These are phyloP conservation scores for Tetranychus cinnabarinus DNA, from an alignment of 1,140 invertebrate species.

Conservation along the genomic window DNA sequence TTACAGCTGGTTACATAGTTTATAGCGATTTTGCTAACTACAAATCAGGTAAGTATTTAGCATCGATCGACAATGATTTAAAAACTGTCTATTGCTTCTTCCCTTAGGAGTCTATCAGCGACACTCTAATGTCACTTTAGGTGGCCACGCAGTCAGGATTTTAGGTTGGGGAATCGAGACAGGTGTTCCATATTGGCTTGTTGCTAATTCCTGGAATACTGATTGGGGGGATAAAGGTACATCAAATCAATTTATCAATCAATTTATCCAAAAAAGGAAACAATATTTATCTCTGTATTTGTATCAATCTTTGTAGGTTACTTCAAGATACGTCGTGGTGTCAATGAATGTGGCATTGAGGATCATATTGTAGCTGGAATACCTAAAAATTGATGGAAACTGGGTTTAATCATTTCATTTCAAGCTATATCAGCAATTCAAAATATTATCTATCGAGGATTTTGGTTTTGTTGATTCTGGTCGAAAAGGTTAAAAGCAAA, in stretches of 20 bases:
- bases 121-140: constrained; percentile 35
- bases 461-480: too few relatives aligned
- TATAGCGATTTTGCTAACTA: constrained; percentile 29
- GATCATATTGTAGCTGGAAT: constrained; percentile 45
- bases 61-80: too few relatives aligned
- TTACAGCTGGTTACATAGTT: constrained; percentile 28
- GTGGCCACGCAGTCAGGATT: neutral
- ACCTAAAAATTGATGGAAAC: constrained; percentile 23
- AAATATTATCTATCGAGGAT: too few relatives aligned
- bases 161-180: constrained; percentile 20
- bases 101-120: constrained; percentile 56
- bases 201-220: constrained; percentile 18
- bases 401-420: neutral
- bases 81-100: neutral
- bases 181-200: constrained; percentile 21
- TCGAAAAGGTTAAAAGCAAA: too few relatives aligned
- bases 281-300: neutral
- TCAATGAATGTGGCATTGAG: constrained; percentile 64
- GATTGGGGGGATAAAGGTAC: neutral
- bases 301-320: neutral
- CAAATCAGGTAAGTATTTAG: constrained; percentile 28
- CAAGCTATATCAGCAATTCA: too few relatives aligned
- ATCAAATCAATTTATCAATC: constrained; percentile 10
- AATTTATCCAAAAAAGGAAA: neutral
- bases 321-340: constrained; percentile 27